Evolutionary conservation across 2,113 vertebrate species (phyloP).

Genomic region (Proterorhinus semilunaris): DNA sequence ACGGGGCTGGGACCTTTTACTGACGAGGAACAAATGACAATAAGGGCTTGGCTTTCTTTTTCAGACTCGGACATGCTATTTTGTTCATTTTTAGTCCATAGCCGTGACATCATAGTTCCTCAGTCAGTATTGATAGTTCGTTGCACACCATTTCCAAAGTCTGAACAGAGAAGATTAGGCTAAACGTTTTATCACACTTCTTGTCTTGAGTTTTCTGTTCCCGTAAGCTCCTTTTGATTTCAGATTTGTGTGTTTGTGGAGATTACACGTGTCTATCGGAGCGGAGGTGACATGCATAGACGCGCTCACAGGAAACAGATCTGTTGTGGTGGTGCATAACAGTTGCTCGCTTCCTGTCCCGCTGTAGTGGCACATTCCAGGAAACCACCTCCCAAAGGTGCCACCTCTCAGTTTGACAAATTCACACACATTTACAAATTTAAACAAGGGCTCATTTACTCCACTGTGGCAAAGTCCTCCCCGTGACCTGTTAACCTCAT

Average conservation of each 20-base stretch:
- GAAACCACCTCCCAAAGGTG: conserved; percentile 67
- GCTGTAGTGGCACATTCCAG: conserved; percentile 75
- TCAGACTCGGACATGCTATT: neutral
- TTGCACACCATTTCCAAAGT: neutral
- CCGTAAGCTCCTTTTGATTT: conserved; percentile 25
- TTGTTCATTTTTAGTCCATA: neutral
- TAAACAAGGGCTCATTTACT: conserved; percentile 42
- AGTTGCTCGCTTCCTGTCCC: conserved; percentile 78
- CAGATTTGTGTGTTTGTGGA: conserved; percentile 31
- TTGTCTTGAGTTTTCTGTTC: conserved; percentile 1
- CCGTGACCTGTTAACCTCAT: conserved; percentile 17
- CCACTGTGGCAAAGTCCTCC: conserved; percentile 22
- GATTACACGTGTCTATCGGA: conserved; percentile 19
- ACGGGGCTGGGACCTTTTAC: neutral
- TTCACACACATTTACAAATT: conserved; percentile 13
- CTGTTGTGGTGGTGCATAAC: conserved; percentile 69
- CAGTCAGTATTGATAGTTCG: neutral
- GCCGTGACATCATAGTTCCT: neutral
- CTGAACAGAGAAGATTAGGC: neutral
- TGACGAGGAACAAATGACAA: neutral
- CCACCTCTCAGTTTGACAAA: conserved; percentile 35
- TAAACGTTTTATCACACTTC: neutral
- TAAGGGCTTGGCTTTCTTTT: neutral
- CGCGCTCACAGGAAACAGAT: conserved; percentile 66
- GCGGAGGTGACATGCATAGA: conserved; percentile 38